A percentile compares a stretch with the other conserved stretches of the same genome.
These are phyloP conservation scores for Elysia chlorotica DNA, from an alignment of 1,140 invertebrate species.

Conservation along the genomic window DNA sequence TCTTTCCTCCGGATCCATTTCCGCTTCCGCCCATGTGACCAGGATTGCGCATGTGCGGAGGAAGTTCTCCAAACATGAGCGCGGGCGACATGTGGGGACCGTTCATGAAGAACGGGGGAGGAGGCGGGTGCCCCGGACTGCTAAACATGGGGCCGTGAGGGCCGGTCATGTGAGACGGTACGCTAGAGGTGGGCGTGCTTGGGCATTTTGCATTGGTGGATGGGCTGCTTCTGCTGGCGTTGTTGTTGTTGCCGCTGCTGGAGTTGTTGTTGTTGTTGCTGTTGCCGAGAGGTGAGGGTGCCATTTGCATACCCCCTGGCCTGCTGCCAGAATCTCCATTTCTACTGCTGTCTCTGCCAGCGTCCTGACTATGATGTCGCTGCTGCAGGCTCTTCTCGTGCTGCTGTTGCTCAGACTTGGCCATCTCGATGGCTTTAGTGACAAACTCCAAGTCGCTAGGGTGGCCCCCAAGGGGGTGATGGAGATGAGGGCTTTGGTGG, in stretches of 20 bases:
- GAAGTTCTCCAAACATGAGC: conserved; percentile 17
- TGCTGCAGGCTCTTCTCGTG: conserved; percentile 25
- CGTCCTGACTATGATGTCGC: no score
- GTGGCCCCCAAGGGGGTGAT: no score
- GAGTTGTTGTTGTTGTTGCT: neutral
- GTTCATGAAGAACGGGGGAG: conserved; percentile 8
- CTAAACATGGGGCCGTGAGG: conserved; percentile 2
- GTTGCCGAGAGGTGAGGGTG: neutral
- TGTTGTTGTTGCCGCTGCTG: neutral
- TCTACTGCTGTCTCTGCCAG: no score
- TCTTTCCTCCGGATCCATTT: no score
- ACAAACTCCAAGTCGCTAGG: conserved; percentile 25
- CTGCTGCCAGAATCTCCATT: neutral
- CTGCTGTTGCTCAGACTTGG: conserved; percentile 28
- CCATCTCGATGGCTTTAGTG: conserved; percentile 31
- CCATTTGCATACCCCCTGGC: neutral
- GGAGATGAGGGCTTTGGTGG: no score
- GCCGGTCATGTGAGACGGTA: neutral
- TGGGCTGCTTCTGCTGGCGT: neutral
- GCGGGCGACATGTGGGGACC: neutral
- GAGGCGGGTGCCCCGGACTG: neutral
- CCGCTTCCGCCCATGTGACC: neutral
- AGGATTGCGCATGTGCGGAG: conserved; percentile 11
- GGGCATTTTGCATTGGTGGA: no score
- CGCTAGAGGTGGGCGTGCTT: no score